Percentiles rank a stretch among this genome's conserved stretches.
Conservation (phyloP, 2,888 invertebrate genomes). For the Drosophila monieri region DNA sequence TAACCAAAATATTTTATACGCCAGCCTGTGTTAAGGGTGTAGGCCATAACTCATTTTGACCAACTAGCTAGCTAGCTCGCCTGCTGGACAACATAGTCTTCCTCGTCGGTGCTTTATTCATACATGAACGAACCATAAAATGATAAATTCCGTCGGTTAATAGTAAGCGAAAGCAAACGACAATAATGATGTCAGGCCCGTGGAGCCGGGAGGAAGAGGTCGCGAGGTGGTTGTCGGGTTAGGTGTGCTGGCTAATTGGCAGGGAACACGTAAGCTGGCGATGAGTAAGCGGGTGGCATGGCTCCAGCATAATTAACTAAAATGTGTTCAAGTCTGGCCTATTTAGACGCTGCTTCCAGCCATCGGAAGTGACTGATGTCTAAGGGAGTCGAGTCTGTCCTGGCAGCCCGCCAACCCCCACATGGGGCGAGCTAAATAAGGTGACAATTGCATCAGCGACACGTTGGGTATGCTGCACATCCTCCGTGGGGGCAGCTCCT, state of each 20-base stretch:
- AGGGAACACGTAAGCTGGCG: conserved; percentile 61
- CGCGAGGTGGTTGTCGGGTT: conserved; percentile 30
- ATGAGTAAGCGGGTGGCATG: conserved; percentile 31
- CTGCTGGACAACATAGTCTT: conserved; percentile 43
- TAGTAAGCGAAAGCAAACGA: conserved; percentile 57
- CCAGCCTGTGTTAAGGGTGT: conserved; percentile 41
- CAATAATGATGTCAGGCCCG: conserved; percentile 47
- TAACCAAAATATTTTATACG: conserved; percentile 40
- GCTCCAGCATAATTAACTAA: conserved; percentile 68
- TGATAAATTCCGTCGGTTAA: conserved; percentile 69
- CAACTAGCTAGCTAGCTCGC: conserved; percentile 26
- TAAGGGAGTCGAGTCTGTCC: conserved; percentile 34
- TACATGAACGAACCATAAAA: conserved; percentile 51
- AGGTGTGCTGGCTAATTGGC: conserved; percentile 62
- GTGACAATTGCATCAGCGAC: conserved; percentile 53
- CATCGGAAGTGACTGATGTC: conserved; percentile 56
- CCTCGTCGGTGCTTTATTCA: conserved; percentile 45
- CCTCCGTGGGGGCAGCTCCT: conserved; percentile 24
- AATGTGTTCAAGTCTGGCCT: conserved; percentile 62
- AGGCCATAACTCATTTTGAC: conserved; percentile 53
- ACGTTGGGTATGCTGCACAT: conserved; percentile 17
- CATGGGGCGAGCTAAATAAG: conserved; percentile 25
- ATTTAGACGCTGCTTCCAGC: conserved; percentile 56
- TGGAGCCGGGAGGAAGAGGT: conserved; percentile 10
- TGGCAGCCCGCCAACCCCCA: conserved; percentile 15